Evolutionary conservation across 2,888 invertebrate genomes (phyloP).

Genomic region (Dyspetes luteomarginatus): DNA sequence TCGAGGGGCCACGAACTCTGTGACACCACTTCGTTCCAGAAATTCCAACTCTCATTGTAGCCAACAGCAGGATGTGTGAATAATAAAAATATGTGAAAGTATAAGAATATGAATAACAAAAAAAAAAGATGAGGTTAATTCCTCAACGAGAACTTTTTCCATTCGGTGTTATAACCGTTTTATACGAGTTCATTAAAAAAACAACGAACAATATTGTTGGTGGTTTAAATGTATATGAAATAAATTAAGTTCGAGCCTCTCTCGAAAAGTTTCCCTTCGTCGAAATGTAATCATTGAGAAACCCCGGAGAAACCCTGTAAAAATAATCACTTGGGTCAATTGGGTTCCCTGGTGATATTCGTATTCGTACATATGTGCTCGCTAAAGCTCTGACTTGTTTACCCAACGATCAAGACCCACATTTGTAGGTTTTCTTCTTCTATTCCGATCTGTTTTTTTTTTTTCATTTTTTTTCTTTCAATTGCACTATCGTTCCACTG

Average conservation of each 20-base stretch:
- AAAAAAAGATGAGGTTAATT: too few relatives aligned
- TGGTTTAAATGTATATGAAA: too few relatives aligned
- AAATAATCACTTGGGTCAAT: conserved; percentile 49
- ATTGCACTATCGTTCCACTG: too few relatives aligned
- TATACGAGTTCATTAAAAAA: too few relatives aligned
- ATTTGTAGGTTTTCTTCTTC: conserved; percentile 17
- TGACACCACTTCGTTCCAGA: not conserved
- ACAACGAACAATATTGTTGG: not conserved
- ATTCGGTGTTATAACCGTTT: too few relatives aligned
- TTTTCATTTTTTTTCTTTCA: too few relatives aligned
- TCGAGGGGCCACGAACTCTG: not conserved
- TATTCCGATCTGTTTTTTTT: not conserved
- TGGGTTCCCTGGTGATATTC: conserved; percentile 51
- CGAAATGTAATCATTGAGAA: conserved; percentile 53
- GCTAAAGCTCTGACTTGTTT: conserved; percentile 37
- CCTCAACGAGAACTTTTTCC: too few relatives aligned
- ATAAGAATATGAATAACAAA: too few relatives aligned
- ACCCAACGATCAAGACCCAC: conserved; percentile 14
- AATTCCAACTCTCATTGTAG: not conserved
- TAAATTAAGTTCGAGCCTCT: not conserved
- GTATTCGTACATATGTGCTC: not conserved
- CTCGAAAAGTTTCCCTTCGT: not conserved
- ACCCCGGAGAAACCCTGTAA: conserved; percentile 56
- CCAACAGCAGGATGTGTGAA: not conserved
- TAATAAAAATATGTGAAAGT: not conserved